Evolutionary conservation across 2,113 vertebrate genomes (phyloP), one percentile per base, ranked within the genome.

Genomic region (Oncorhynchus mykiss): DNA sequence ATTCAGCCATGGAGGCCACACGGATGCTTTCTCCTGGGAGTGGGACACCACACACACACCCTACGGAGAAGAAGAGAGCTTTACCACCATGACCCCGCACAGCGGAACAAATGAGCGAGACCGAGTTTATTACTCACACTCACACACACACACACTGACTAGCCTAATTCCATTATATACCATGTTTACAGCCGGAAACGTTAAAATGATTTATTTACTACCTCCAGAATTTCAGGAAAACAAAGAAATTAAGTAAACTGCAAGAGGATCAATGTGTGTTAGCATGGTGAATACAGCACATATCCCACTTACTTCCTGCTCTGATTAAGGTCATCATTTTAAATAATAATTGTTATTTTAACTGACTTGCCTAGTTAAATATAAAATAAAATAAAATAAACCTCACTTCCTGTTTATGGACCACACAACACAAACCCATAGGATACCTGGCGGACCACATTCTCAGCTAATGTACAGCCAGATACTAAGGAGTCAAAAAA

Each of bases 221-320:
- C 45, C 68, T 75, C 45, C 48, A 71, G 80, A 78, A 70, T 67
- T 72, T 78, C 13, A 85, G 18, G 59, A 62, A 62, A 62, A 62
- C 14, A 22, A 24, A n/a, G 18, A 62, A 62, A 54, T 54, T 54
- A 18, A 1, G 3, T 54, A 16, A 82, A 83, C 75, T 82, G 81
- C 75, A 78, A 85, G 79, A 62, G 80, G 71, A 79, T 73, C 84
- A 86, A 88, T 82, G 59, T 20, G 75, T 83, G 74, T 86, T 67
- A 72, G 65, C 79, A 80, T 69, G 78, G 84, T 84, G 87, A 85
- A 84, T 31, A 89, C 80, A 67, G 84, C 83, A 72, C 66, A 67
- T 74, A 86, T 85, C 72, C 74, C 65, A 54, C 49, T 16, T 54
- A 70, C 76, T 84, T 88, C 85, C 84, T 80, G 74, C 59, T 57